Evolutionary conservation across 2,797 vertebrate species (phyloP).

Genomic region (Erithacus rubecula): DNA sequence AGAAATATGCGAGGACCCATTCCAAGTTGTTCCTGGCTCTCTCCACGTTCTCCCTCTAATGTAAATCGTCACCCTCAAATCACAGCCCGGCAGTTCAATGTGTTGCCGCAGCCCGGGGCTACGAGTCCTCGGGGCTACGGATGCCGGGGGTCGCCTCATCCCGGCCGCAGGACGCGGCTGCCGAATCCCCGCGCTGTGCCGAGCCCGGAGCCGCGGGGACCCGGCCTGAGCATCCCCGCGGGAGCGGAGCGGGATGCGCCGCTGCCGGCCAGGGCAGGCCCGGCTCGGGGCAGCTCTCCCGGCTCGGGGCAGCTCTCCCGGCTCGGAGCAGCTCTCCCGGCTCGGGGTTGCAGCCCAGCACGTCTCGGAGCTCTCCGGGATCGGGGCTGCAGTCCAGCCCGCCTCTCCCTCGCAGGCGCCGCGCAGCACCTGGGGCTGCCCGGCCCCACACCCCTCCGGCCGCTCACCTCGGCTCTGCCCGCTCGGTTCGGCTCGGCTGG

Average conservation of each 20-base stretch:
- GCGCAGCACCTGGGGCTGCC: not conserved
- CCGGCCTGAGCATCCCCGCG: not conserved
- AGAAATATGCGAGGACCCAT: conserved; percentile 46
- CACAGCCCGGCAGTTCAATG: not conserved
- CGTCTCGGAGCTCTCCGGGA: not conserved
- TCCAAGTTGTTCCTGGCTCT: conserved; percentile 49
- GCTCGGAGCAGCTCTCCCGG: not conserved
- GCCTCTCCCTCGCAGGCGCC: not conserved
- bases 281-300: not conserved
- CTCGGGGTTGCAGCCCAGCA: too few relatives aligned
- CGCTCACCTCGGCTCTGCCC: not conserved
- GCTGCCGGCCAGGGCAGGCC: not conserved
- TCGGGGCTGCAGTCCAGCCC: not conserved
- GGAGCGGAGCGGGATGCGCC: not conserved
- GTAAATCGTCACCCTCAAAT: not conserved
- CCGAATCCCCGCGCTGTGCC: not conserved
- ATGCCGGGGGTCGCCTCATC: not conserved
- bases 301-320: not conserved
- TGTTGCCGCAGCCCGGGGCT: not conserved
- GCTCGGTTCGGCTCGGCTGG: not conserved
- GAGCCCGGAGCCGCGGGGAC: not conserved
- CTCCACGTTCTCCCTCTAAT: conserved; percentile 1
- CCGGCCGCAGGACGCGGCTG: not conserved
- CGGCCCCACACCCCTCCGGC: not conserved
- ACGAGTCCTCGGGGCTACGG: not conserved